Evolutionary conservation across 2,797 vertebrate species (phyloP), one percentile per base, ranked within the genome.

Genomic region (Uromys caudimaculatus): DNA sequence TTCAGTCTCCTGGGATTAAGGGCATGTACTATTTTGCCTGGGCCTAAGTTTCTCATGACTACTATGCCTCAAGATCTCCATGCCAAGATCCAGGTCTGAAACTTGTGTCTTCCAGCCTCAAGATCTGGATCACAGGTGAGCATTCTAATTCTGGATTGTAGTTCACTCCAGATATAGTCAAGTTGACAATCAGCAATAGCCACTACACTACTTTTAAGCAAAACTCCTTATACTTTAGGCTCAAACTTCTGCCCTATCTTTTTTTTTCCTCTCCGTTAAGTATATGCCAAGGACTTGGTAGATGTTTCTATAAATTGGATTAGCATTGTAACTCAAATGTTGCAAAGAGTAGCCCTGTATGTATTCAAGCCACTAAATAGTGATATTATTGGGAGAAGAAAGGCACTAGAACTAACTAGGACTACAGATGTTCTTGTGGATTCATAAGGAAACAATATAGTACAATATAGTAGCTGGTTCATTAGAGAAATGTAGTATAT

Each of bases 361-460:
- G 92, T 94, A 54, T 71, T 47, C 62, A 76, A 94, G 14, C 8
- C 60, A 52, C 47, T 50, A 87, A 83, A 29, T 32, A 64, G 5
- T 87, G 35, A 13, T 87, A 2, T 73, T 71, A 8, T 64, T 32
- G 35, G 81, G 62, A 27, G 4, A 52, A 13, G 44, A 54, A 38
- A 82, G 6, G 6, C 35, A 52, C 29, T 83, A 47, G 29, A 50
- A 62, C 3, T 77, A 87, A 91, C 38, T 84, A 95, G 38, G 87
- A 12, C 24, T 88, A 73, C 11, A 91, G 76, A 13, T 4, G 32
- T 89, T 90, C 16, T 90, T 76, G 7, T 29, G 17, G 73, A 88
- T 90, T 73, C 24, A 19, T 97, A 60, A 92, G 13, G 16, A 1
- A 38, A 92, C n/a, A n/a, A n/a, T n/a, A n/a, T 58, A 95, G 75